Evolutionary conservation across 2,797 vertebrate genomes (phyloP), one percentile per base, ranked within the genome.

Genomic region (Leptoclinus maculatus): DNA sequence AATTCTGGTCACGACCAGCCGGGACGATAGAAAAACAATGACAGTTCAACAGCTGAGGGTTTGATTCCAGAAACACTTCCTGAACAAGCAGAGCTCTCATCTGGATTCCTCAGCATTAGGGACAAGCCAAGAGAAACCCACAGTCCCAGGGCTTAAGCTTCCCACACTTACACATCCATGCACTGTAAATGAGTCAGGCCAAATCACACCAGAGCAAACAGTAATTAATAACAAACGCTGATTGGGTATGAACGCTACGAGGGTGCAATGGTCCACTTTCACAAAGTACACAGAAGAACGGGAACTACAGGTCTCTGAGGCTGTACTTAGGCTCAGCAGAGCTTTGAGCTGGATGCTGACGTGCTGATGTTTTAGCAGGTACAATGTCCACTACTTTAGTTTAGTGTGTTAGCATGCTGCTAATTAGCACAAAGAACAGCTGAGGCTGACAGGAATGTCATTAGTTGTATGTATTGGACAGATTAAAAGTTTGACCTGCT

Each of bases 131-230:
- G 62, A 84, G 16, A 78, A 86, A 54, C 68, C 64, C 78, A 63
- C 77, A 67, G 64, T 78, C 43, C 36, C 57, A 6, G 34, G 51
- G 64, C 78, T 60, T 25, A 1, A 51, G 38, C 38, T 77, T 78
- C 71, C 64, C 69, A 83, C 77, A 65, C 78, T 72, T 10, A 66
- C 67, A 87, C 70, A 71, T 78, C 78, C 25, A 76, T 56, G 76
- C 67, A 66, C 66, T 54, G 86, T 39, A n/a, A 43, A 38, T 71
- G 79, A 89, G 80, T 86, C 88, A 83, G 49, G 45, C 19, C n/a
- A 72, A 88, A 84, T 87, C 79, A 86, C 71, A 86, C 12, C 81
- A 84, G n/a, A 76, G 80, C 79, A 90, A 86, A 92, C 78, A 86
- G 83, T 59, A 41, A 83, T 83, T 59, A 71, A 67, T 69, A 60